These are phyloP conservation scores for Harpalus rufipes DNA, from an alignment of 2,888 invertebrate species.

Conservation along the genomic window DNA sequence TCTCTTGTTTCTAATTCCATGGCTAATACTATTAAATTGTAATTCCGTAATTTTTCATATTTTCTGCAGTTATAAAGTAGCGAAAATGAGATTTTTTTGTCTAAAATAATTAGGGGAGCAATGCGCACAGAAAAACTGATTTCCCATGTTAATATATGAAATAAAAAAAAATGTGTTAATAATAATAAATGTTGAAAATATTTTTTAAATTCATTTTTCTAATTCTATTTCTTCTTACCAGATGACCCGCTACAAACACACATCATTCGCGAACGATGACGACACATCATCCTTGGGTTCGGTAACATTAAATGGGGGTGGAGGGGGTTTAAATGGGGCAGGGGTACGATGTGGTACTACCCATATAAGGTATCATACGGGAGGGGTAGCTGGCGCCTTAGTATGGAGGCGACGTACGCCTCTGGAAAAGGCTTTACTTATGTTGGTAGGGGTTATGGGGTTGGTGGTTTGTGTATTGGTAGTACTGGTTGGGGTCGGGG, in stretches of 20 bases:
- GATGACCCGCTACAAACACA: conserved; percentile 94
- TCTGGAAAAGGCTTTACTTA: conserved; percentile 85
- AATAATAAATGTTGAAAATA: too few species aligned
- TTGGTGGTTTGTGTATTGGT: conserved; percentile 82
- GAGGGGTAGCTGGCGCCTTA: conserved; percentile 85
- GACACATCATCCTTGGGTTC: conserved; percentile 91
- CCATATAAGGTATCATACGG: conserved; percentile 90
- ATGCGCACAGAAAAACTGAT: too few species aligned
- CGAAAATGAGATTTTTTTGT: too few species aligned
- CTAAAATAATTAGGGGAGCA: too few species aligned
- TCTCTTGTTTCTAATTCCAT: too few species aligned
- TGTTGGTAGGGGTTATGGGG: conserved; percentile 80
- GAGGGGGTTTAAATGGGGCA: not conserved
- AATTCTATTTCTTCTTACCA: conserved; percentile 74
- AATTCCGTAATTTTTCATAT: too few species aligned
- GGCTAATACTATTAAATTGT: too few species aligned
- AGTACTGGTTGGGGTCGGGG: conserved; percentile 80
- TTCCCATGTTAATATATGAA: too few species aligned
- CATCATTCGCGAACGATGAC: conserved; percentile 88
- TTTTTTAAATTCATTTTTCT: too few species aligned
- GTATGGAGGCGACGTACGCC: conserved; percentile 87
- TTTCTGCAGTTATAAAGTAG: too few species aligned
- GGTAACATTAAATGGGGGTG: conserved; percentile 88
- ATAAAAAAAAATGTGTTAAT: too few species aligned
- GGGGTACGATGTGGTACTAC: conserved; percentile 86